Evolutionary conservation across 1,140 invertebrate genomes (phyloP), one percentile per base, ranked within the genome.

Genomic region (Catajapyx aquilonaris): DNA sequence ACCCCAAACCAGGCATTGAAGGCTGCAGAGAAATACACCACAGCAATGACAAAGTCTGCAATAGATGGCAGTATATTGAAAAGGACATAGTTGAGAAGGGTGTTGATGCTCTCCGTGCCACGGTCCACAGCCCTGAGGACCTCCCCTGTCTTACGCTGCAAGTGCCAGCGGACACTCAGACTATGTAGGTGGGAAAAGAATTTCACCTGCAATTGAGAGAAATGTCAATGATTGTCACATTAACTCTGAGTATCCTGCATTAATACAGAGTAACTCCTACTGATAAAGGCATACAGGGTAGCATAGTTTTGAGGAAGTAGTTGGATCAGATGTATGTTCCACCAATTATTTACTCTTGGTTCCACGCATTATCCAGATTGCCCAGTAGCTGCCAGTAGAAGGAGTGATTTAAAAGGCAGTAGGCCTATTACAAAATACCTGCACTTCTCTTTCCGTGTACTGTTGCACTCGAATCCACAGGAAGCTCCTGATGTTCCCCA

Each of bases 381-480:
- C n/a, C n/a, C n/a, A n/a, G n/a, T n/a, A n/a, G n/a, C n/a, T n/a
- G n/a, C n/a, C n/a, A n/a, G n/a, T n/a, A n/a, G n/a, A n/a, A n/a
- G n/a, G n/a, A n/a, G n/a, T n/a, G n/a, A n/a, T n/a, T n/a, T n/a
- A n/a, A n/a, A n/a, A n/a, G n/a, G n/a, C n/a, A n/a, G n/a, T n/a
- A n/a, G n/a, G 13, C 41, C 50, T n/a, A n/a, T n/a, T n/a, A n/a
- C n/a, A n/a, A n/a, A n/a, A n/a, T 33, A 66, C 56, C 46, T 69
- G 57, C 20, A 71, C 56, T 48, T 64, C 55, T 39, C 61, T 48
- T 0, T 65, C 68, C 2, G 70, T 72, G 42, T 62, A 72, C 50
- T 73, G 70, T 39, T 69, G 63, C 15, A 73, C 64, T 34, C 54
- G 52, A 41, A 72, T 68, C 71, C 71, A 73, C 11, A 74, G 47